Conservation (phyloP, 2,888 invertebrate genomes). For the Perdita meconis region DNA sequence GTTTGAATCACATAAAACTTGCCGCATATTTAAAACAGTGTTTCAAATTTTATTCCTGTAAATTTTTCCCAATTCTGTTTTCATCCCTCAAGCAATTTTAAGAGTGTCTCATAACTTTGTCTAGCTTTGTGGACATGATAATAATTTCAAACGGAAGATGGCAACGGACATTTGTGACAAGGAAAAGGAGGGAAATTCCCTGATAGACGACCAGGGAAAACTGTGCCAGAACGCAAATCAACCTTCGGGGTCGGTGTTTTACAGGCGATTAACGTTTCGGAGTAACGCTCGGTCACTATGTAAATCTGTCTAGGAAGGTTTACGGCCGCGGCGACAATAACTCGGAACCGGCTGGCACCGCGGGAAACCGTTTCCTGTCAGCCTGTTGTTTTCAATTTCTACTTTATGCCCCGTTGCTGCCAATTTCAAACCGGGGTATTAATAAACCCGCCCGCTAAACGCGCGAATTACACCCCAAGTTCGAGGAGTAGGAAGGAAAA, state of each 20-base stretch:
- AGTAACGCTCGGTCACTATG: conserved; percentile 27
- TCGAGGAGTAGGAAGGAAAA: too few species aligned
- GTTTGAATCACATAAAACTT: too few species aligned
- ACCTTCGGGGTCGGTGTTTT: background rate
- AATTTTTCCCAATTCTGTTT: too few species aligned
- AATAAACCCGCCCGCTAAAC: conserved; percentile 15
- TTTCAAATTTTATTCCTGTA: too few species aligned
- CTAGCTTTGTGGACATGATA: too few species aligned
- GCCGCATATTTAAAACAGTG: too few species aligned
- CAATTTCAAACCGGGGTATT: conserved; percentile 31
- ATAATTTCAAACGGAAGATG: too few species aligned
- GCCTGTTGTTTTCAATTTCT: conserved; percentile 27
- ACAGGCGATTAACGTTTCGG: conserved; percentile 21
- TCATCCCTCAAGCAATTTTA: too few species aligned
- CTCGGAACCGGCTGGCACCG: conserved; percentile 36
- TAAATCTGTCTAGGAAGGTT: conserved; percentile 40
- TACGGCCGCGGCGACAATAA: conserved; percentile 35
- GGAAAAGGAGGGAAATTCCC: background rate
- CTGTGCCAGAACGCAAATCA: conserved; percentile 16
- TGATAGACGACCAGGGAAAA: background rate
- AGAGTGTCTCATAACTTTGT: too few species aligned
- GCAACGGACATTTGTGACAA: too few species aligned
- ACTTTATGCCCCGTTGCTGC: conserved; percentile 18
- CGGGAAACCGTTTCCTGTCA: conserved; percentile 16
- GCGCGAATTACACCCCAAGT: too few species aligned